Evolutionary conservation across 2,888 invertebrate species (phyloP).

Genomic region (Chymomyza fuscimana): DNA sequence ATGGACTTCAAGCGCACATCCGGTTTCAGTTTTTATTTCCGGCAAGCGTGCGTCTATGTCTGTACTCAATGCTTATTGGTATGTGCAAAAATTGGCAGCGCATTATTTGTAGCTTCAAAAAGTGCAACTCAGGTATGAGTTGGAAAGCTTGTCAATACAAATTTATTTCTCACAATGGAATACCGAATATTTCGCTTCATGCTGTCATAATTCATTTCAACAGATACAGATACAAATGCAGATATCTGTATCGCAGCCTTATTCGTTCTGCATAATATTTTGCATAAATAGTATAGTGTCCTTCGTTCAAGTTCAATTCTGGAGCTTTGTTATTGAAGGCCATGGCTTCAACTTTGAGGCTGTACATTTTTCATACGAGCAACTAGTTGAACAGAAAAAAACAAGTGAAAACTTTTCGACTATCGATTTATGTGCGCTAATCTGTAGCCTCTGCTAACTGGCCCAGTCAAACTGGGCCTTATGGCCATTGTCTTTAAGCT

Average conservation of each 20-base stretch:
- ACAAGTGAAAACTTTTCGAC: constrained; percentile 10
- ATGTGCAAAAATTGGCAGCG: constrained; percentile 21
- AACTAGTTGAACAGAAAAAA: constrained; percentile 6
- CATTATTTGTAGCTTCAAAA: neutral
- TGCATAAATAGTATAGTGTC: neutral
- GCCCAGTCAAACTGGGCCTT: no score
- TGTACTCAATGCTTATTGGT: constrained; percentile 23
- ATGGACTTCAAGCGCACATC: constrained; percentile 55
- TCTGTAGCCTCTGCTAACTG: neutral
- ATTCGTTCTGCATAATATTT: neutral
- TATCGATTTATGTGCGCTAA: constrained; percentile 13
- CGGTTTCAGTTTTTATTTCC: constrained; percentile 72
- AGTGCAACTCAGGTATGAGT: neutral
- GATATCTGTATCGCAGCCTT: neutral
- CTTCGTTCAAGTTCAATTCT: constrained; percentile 16
- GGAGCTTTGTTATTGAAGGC: constrained; percentile 3
- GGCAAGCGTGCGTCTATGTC: constrained; percentile 26
- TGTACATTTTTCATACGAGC: neutral
- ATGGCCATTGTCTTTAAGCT: neutral
- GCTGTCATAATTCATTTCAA: constrained; percentile 27
- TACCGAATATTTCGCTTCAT: neutral
- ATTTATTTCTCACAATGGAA: constrained; percentile 1
- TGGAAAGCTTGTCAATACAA: constrained; percentile 4
- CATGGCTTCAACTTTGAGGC: neutral
- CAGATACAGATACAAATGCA: no score